Conservation (phyloP, 53 echinoderm and acorn worm species). For the Astropecten irregularis region DNA sequence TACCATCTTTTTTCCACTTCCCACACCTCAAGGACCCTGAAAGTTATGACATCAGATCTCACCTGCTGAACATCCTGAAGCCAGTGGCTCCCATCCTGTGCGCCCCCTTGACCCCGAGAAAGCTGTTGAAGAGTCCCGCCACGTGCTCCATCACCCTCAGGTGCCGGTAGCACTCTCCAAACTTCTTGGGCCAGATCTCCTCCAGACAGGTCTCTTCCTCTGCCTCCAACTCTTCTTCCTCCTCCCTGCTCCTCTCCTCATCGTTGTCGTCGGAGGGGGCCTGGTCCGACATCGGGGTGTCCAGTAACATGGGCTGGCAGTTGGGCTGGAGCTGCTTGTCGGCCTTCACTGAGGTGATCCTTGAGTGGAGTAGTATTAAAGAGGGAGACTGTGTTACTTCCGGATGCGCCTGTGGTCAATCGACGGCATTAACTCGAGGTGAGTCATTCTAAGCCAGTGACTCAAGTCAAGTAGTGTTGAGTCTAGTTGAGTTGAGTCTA, state of each 20-base stretch:
- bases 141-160: constrained; percentile 81
- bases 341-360: not conserved
- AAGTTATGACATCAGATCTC: too few species aligned
- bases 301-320: too few species aligned
- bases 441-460: too few species aligned
- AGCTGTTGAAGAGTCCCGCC: constrained; percentile 72
- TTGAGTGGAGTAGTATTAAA: too few species aligned
- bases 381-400: too few species aligned
- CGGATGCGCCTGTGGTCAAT: too few species aligned
- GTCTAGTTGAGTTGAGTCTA: too few species aligned
- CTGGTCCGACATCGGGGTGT: constrained; percentile 19
- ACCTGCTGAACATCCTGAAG: constrained; percentile 87
- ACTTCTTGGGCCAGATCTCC: constrained; percentile 85
- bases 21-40: too few species aligned
- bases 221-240: constrained; percentile 47
- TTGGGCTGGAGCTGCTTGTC: not conserved
- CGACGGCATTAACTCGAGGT: too few species aligned
- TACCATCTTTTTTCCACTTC: too few species aligned
- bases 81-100: constrained; percentile 83
- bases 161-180: constrained; percentile 63
- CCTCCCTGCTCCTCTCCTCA: constrained; percentile 36
- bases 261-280: constrained; percentile 39
- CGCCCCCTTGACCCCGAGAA: constrained; percentile 75
- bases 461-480: not conserved
- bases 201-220: constrained; percentile 69